Evolutionary conservation across 2,797 vertebrate species (phyloP).

Genomic region (Pseudochirops corinnae): DNA sequence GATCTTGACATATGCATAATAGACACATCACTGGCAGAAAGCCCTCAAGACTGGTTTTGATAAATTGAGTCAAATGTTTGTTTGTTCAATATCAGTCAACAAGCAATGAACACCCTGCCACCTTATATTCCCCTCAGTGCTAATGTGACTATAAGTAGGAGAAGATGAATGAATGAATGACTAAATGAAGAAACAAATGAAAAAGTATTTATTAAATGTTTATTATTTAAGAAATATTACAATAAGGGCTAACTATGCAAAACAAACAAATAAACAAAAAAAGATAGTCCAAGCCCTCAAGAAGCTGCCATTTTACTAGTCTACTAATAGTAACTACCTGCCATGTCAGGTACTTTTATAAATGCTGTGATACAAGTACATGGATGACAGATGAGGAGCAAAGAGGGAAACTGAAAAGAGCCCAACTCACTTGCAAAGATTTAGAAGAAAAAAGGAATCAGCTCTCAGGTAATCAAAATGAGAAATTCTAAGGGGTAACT

Average conservation of each 20-base stretch:
- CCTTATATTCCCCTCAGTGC: background rate
- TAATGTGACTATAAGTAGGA: background rate
- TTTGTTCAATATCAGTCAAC: background rate
- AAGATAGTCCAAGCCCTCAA: background rate
- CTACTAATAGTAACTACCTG: background rate
- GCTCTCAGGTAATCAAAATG: background rate
- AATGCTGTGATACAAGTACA: background rate
- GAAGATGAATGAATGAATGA: background rate
- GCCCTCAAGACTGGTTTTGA: background rate
- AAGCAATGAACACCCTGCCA: background rate
- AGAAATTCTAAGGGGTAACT: background rate
- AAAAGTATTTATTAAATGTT: background rate
- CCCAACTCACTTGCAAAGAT: background rate
- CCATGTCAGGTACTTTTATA: background rate
- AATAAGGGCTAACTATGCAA: background rate
- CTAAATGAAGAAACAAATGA: background rate
- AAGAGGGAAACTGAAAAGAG: background rate
- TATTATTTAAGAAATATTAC: background rate
- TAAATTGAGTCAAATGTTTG: background rate
- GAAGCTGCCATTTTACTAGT: background rate
- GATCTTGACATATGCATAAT: background rate
- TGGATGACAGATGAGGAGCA: background rate
- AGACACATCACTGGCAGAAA: background rate
- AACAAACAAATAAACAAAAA: background rate
- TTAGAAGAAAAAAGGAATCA: background rate